Evolutionary conservation across 1,140 invertebrate species (phyloP), one percentile per base, ranked within the genome.

Genomic region (Mycetomoellerius zeteki): DNA sequence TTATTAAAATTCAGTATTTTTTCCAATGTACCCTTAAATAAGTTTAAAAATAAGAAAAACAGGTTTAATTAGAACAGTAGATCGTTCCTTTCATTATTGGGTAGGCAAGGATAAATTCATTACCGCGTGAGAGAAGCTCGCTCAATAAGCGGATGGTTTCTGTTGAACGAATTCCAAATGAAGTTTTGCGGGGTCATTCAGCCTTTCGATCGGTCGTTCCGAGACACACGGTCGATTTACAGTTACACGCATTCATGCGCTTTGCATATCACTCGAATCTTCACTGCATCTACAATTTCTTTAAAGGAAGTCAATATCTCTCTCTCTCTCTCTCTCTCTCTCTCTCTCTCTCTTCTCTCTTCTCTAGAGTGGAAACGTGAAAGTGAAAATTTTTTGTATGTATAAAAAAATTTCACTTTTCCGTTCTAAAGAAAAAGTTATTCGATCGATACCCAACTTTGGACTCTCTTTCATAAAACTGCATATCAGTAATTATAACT

Each of bases 201-300:
- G 52, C n/a, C 50, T 58, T 16, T 33, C 72, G 50, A 54, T 33
- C 50, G 27, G 50, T 54, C 10, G 30, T 14, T 56, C 12, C 24
- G 50, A n/a, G n/a, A 54, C 24, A n/a, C 27, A 75, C 30, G 12
- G 27, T 73, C 52, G 71, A 73, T 73, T 27, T 73, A 33, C 10
- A 73, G 27, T 75, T 75, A 56, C 72, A 19, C n/a, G 12, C 50
- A n/a, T 21, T 21, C 19, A 8, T 12, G 5, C 27, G 27, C 56
- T 56, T 73, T 33, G 7, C 27, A 21, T 14, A 21, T 8, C 19
- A n/a, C 19, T 50, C 14, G 16, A 19, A 47, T 71, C 24, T 33
- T 21, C 21, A 21, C 19, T 21, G 52, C 12, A 21, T 75, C 52
- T 24, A 16, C 24, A 12, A 30, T 72, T 72, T 21, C 52, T 75